Evolutionary conservation across 2,797 vertebrate species (phyloP), one percentile per base, ranked within the genome.

Genomic region (Rhodeus uyekii): DNA sequence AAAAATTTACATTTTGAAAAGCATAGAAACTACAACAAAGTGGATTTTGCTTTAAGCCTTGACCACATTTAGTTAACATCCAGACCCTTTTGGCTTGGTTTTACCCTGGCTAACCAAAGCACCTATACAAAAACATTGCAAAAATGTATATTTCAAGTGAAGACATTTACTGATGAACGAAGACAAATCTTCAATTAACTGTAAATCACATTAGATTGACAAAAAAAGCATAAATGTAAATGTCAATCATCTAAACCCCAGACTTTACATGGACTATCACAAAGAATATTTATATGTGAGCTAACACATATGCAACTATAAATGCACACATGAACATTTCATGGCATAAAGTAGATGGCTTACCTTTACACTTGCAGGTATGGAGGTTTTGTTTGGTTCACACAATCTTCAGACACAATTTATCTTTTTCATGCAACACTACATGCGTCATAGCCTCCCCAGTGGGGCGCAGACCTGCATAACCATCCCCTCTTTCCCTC

Each of bases 361-460:
- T 88, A 90, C 89, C 89, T 88, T 39, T 80, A 42, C 75, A 77
- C 64, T 38, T 46, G 29, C 38, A 46, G 29, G 48, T 76, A 18
- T 36, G 27, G 48, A 76, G 36, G 63, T 27, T 76, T 63, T 48
- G 73, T 72, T 65, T 58, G 60, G 12, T 55, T 44, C 27, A 65
- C 48, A 22, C 36, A 61, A 63, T 72, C 71, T 44, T 58, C 39
- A 85, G 81, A 24, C 38, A 71, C 34, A 68, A 3, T 38, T 73
- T 13, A 19, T 39, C 22, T 75, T 68, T 83, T 87, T 89, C 88
- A 84, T 87, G 81, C 68, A 83, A 38, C 34, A 48, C 58, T 5
- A 67, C 39, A 39, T 90, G 84, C 87, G 90, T 90, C 90, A 91
- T 38, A 48, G 44, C 53, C 84, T 22, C 71, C 84, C 67, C 65